phyloP scores from a whole-genome alignment of 1,140 invertebrate species.

The Tetramorium parvispinum region DNA sequence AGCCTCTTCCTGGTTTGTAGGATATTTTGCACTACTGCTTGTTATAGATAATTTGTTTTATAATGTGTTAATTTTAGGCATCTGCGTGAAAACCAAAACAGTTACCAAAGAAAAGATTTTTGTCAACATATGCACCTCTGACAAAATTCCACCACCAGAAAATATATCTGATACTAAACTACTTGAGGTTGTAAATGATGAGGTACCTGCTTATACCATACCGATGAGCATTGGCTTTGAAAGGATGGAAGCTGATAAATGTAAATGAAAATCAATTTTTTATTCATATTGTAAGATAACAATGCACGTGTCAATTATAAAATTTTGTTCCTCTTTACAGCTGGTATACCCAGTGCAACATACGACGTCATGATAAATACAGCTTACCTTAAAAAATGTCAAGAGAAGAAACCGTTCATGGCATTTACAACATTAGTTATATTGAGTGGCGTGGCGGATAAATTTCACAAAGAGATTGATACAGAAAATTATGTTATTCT shows the following conservation, averaged over 20 bases:
- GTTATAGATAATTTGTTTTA: background rate
- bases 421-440: slow-evolving; percentile 80
- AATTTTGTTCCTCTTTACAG: slow-evolving; percentile 67
- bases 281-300: background rate
- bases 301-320: background rate
- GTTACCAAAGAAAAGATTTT: slow-evolving; percentile 91
- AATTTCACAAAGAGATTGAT: slow-evolving; percentile 78
- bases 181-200: slow-evolving; percentile 89
- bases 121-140: slow-evolving; percentile 92
- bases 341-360: slow-evolving; percentile 73
- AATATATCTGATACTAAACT: slow-evolving; percentile 93
- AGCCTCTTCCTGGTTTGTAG: slow-evolving; percentile 76
- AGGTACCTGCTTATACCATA: slow-evolving; percentile 91
- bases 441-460: slow-evolving; percentile 77
- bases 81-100: slow-evolving; percentile 93
- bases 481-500: slow-evolving; percentile 86
- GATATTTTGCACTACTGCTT: background rate
- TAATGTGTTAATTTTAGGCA: slow-evolving; percentile 86
- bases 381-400: slow-evolving; percentile 81
- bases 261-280: slow-evolving; percentile 63
- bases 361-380: slow-evolving; percentile 83
- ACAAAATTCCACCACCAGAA: slow-evolving; percentile 91
- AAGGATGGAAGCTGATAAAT: slow-evolving; percentile 92
- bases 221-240: slow-evolving; percentile 95
- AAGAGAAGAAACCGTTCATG: slow-evolving; percentile 76